phyloP scores from a whole-genome alignment of 2,797 vertebrate species.

The Labroides dimidiatus region DNA sequence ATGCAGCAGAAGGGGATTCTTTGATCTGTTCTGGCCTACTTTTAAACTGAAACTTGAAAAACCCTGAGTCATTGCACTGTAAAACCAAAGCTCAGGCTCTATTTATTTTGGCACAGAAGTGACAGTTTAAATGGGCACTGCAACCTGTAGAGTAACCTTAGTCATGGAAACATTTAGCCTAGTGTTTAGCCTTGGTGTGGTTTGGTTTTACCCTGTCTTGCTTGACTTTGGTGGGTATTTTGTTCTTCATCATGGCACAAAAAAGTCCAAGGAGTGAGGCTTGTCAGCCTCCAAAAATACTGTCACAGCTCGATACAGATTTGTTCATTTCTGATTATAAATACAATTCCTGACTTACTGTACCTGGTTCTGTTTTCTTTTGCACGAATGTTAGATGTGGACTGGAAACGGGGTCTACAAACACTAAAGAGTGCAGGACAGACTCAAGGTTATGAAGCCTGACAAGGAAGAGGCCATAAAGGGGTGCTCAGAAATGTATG shows the following conservation, averaged over 20 bases:
- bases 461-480: constrained; percentile 77
- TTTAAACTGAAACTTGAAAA: no score
- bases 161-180: neutral
- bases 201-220: neutral
- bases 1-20: neutral
- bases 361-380: no score
- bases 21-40: neutral
- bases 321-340: no score
- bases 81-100: neutral
- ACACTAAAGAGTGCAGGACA: constrained; percentile 31
- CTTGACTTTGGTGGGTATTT: neutral
- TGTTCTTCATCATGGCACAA: neutral
- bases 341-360: no score
- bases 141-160: neutral
- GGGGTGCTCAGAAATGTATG: constrained; percentile 45
- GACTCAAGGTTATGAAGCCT: constrained; percentile 68
- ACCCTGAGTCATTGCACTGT: neutral
- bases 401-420: constrained; percentile 13
- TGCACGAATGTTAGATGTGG: neutral
- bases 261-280: neutral
- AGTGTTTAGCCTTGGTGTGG: constrained; percentile 5
- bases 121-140: neutral
- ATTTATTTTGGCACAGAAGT: neutral
- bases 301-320: no score
- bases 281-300: neutral